A percentile compares a stretch with the other conserved stretches of the same genome.
Conservation (phyloP, 1,140 invertebrate genomes). For the Euschistus heros region DNA sequence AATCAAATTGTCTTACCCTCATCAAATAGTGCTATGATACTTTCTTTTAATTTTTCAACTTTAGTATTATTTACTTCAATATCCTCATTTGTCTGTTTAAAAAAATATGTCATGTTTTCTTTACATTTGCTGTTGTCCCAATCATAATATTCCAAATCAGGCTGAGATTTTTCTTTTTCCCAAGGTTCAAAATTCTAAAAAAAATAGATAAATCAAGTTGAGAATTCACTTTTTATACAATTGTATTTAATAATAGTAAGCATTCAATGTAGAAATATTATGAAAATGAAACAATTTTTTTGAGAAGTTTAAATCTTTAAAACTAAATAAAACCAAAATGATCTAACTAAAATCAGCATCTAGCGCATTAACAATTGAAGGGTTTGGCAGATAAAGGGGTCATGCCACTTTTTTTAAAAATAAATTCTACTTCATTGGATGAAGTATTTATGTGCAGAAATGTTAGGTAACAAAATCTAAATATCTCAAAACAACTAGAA, state of each 20-base stretch:
- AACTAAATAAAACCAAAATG: no score
- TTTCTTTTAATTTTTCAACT: slow-evolving; percentile 49
- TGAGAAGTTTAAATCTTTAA: no score
- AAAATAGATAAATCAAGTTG: slow-evolving; percentile 21
- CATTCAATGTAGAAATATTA: not conserved
- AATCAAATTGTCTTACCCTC: slow-evolving; percentile 19
- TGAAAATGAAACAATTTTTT: no score
- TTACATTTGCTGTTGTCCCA: slow-evolving; percentile 59
- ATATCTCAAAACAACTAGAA: no score
- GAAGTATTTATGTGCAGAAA: no score
- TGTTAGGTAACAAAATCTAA: no score
- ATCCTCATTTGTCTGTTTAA: slow-evolving; percentile 32
- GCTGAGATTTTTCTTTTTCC: slow-evolving; percentile 69
- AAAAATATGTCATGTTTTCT: slow-evolving; percentile 35
- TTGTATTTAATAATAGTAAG: slow-evolving; percentile 3
- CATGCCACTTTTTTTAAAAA: no score
- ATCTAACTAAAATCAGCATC: no score
- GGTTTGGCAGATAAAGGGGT: no score
- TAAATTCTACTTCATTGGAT: no score
- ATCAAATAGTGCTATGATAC: slow-evolving; percentile 31
- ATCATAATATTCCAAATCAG: slow-evolving; percentile 75
- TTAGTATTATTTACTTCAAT: slow-evolving; percentile 35
- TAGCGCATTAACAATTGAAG: no score
- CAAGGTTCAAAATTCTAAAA: slow-evolving; percentile 64
- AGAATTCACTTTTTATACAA: not conserved